phyloP scores from a whole-genome alignment of 2,888 invertebrate genomes.

The Sthenelais limicola region DNA sequence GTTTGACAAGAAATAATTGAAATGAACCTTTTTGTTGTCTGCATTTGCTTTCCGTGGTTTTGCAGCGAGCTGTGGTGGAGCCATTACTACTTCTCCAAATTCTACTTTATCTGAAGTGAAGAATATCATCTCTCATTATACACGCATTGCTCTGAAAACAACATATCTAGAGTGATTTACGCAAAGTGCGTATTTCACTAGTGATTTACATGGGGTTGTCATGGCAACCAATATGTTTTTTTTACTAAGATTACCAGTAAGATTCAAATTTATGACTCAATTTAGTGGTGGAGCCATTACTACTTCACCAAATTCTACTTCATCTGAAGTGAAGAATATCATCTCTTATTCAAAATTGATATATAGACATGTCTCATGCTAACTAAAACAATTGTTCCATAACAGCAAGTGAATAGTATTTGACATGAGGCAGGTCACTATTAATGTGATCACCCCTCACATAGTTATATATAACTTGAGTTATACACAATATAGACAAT shows the following conservation, averaged over 20 bases:
- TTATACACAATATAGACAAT: too few species aligned
- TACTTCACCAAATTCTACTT: slow-evolving; percentile 62
- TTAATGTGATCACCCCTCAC: too few species aligned
- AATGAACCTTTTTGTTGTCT: background rate
- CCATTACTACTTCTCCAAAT: slow-evolving; percentile 63
- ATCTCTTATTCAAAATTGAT: too few species aligned
- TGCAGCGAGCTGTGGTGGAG: slow-evolving; percentile 58
- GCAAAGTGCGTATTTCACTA: background rate
- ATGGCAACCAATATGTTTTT: too few species aligned
- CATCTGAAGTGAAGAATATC: slow-evolving; percentile 57
- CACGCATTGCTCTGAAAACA: background rate
- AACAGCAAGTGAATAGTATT: too few species aligned
- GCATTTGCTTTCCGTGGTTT: slow-evolving; percentile 56
- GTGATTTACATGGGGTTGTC: background rate
- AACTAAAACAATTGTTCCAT: too few species aligned
- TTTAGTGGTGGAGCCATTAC: slow-evolving; percentile 60
- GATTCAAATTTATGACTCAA: background rate
- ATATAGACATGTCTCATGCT: too few species aligned
- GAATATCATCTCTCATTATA: too few species aligned
- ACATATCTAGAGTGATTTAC: background rate
- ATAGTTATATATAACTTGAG: too few species aligned
- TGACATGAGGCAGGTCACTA: too few species aligned
- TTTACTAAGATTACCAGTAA: background rate
- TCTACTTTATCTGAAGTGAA: slow-evolving; percentile 57
- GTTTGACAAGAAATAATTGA: too few species aligned